A percentile compares a stretch with the other conserved stretches of the same genome.
These are phyloP conservation scores for Pseudonaja textilis DNA, from an alignment of 2,113 vertebrate species.

Conservation along the genomic window DNA sequence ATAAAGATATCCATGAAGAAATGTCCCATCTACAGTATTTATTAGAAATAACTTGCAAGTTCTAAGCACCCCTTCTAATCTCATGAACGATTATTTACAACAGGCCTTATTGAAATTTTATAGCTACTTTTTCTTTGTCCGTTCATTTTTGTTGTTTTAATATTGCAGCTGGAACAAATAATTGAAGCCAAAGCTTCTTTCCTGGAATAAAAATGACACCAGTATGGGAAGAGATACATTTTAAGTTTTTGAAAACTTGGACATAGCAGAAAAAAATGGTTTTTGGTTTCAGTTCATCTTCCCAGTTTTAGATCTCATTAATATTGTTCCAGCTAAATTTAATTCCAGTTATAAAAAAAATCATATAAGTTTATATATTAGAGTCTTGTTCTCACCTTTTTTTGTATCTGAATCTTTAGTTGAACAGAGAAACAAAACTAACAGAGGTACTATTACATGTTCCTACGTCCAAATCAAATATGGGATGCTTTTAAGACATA, in stretches of 20 bases:
- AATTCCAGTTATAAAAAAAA: neutral
- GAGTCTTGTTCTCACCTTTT: neutral
- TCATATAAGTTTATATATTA: neutral
- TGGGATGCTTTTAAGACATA: neutral
- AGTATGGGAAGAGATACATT: neutral
- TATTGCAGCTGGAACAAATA: neutral
- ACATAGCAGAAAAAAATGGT: neutral
- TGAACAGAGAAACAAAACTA: neutral
- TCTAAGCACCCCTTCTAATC: neutral
- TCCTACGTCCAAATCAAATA: neutral
- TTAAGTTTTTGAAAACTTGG: neutral
- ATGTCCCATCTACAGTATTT: neutral
- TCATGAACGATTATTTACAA: neutral
- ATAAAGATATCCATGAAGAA: neutral
- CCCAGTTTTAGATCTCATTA: neutral
- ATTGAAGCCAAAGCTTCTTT: neutral
- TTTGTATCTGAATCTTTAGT: neutral
- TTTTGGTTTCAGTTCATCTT: neutral
- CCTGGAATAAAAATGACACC: neutral
- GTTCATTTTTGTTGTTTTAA: neutral
- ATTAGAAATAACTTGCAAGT: neutral
- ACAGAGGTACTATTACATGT: neutral
- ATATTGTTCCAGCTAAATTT: neutral
- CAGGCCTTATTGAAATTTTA: neutral
- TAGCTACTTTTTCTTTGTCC: neutral